Percentiles rank a stretch among this genome's conserved stretches.
These are phyloP conservation scores for Tholera decimalis DNA, from an alignment of 2,888 invertebrate species.

Conservation along the genomic window DNA sequence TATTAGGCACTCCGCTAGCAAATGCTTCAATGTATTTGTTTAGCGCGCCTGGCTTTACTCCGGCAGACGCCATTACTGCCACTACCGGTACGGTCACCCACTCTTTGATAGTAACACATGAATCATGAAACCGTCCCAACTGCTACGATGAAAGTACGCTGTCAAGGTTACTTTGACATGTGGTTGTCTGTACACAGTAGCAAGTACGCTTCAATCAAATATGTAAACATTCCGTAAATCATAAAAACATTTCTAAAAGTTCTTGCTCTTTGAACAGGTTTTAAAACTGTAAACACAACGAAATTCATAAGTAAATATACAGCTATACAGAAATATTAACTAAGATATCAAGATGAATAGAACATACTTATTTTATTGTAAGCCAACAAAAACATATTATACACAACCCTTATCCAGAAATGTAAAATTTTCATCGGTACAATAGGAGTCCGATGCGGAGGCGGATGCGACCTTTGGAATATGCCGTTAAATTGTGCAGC, in stretches of 20 bases:
- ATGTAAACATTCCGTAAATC: slow-evolving; percentile 12
- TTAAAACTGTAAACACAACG: slow-evolving; percentile 16
- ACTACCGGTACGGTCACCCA: slow-evolving; percentile 25
- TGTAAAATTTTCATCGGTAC: too few relatives aligned
- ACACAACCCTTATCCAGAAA: too few relatives aligned
- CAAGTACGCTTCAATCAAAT: too few relatives aligned
- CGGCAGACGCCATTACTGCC: slow-evolving; percentile 57
- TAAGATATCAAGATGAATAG: not conserved
- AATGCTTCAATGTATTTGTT: slow-evolving; percentile 63
- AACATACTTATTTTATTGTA: too few relatives aligned
- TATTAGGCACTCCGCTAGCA: slow-evolving; percentile 56
- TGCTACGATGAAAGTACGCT: not conserved
- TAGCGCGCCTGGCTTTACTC: slow-evolving; percentile 65
- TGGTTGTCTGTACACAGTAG: slow-evolving; percentile 1
- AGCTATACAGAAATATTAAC: not conserved
- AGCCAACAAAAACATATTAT: too few relatives aligned
- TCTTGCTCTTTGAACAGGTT: slow-evolving; percentile 16
- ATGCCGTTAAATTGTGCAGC: not conserved
- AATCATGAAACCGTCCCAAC: not conserved
- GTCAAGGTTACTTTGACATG: not conserved
- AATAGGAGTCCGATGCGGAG: too few relatives aligned
- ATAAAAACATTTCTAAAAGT: slow-evolving; percentile 17
- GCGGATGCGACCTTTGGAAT: too few relatives aligned
- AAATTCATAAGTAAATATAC: slow-evolving; percentile 12
- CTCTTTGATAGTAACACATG: slow-evolving; percentile 15